Base-by-base conservation (phyloP, 2,797 vertebrate species). In the Corythornis leucogaster region DNA sequence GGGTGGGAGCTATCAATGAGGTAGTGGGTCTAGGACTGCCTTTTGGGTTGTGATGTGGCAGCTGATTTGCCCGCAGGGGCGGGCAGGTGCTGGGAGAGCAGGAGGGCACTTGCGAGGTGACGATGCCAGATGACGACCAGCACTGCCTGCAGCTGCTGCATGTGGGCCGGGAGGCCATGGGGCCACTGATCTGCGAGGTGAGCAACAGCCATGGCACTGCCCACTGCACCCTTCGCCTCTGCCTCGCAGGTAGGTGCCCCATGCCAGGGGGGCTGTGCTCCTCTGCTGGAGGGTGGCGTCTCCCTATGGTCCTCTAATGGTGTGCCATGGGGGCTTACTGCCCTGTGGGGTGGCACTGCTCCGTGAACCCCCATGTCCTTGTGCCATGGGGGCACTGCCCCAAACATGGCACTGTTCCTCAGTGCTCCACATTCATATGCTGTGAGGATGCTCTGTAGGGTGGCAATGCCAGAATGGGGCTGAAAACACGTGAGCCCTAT, bases 91-190 rank as follows among this genome's bases (percentile, higher is more conserved):
- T 99, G 63, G 95, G 95, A 53, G 98, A 97, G 17, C 97, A 97
- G 71, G 97, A 98, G 0, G 98, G 98, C 43, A 51, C 96, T 4
- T 99, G 98, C 2, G 99, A 99, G 97, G 97, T 98, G 98, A 98
- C 87, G 53, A 99, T 99, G 98, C 98, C 98, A 0, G 99, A 99
- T 3, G 99, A 99, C 0, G 98, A 99, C 97, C 99, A 99, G 95
- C 98, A 99, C 96, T 98, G 97, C 8, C 98, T 99, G 88, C 98
- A 92, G 90, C 97, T 99, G 87, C 96, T 98, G 90, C 97, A 87
- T 16, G 98, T 99, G 89, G 98, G 97, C 93, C 97, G 26, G 33
- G 67, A 51, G 26, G 35, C 48, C 26, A 11, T 21, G 93, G 96
- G 30, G 98, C 99, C 2, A 55, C 97, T 0, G 99, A 99, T 53